These are phyloP conservation scores for Caenorhabditis angaria DNA, from an alignment of 2,888 invertebrate species.

Conservation along the genomic window DNA sequence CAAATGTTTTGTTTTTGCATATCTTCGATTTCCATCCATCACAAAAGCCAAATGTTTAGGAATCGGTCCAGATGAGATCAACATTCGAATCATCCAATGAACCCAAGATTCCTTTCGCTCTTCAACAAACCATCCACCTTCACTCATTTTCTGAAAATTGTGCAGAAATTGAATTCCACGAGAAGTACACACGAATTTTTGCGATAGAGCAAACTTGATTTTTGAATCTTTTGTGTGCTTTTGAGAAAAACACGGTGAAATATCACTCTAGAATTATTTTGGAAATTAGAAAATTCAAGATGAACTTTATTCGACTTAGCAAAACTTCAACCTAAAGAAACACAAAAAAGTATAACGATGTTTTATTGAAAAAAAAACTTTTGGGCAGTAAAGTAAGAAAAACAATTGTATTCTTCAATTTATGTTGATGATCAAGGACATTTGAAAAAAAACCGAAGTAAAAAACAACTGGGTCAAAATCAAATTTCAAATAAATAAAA, in stretches of 20 bases:
- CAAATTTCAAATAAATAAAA: not conserved
- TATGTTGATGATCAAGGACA: constrained; percentile 12
- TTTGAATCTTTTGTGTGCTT: too few relatives aligned
- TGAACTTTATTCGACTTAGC: constrained; percentile 17
- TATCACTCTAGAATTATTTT: too few relatives aligned
- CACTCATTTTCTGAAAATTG: not conserved
- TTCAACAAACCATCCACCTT: constrained; percentile 26
- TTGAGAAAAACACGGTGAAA: too few relatives aligned
- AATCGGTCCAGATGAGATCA: constrained; percentile 73
- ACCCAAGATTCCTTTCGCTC: constrained; percentile 21
- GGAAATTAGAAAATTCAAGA: too few relatives aligned
- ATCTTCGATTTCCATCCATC: constrained; percentile 97
- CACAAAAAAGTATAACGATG: not conserved
- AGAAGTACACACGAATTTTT: too few relatives aligned
- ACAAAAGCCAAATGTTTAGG: constrained; percentile 94
- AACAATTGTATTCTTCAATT: constrained; percentile 13
- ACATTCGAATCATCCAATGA: constrained; percentile 23
- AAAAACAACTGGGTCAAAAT: not conserved
- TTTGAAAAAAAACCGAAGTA: not conserved
- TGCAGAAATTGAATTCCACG: not conserved
- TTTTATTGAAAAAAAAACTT: not conserved
- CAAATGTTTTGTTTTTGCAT: constrained; percentile 83
- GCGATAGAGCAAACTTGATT: too few relatives aligned
- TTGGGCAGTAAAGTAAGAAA: constrained; percentile 5
- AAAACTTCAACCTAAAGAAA: constrained; percentile 7